Evolutionary conservation across 2,888 invertebrate species (phyloP), one percentile per base, ranked within the genome.

Genomic region (Nomada fabriciana): DNA sequence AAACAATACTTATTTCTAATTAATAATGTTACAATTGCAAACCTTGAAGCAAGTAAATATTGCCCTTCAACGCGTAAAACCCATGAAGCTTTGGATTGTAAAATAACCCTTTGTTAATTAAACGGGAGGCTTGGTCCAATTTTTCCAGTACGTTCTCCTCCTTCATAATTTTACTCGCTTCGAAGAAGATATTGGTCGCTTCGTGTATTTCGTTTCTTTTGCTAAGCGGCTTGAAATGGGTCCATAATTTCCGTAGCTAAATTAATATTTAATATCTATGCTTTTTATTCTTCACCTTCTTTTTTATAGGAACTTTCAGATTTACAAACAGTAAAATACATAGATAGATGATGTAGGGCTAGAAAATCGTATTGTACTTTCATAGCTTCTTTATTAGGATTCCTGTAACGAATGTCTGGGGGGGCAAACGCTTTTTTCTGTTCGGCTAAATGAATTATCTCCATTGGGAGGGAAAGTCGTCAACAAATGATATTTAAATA

Each of bases 31-130:
- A 55, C 4, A 36, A 20, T 43, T 47, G 4, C 70, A 50, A 50
- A 80, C 89, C 85, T 84, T 84, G 59, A 20, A 60, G 61, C 2
- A 72, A 67, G n/a, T 77, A 82, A 50, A 88, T 60, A 25, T 86
- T 84, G 7, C 86, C 90, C 70, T 74, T 84, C 20, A 88, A 47
- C 15, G 84, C 86, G 50, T 89, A 84, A 50, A 90, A 65, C 11
- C 25, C 10, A 20, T 89, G 87, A 25, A 55, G 83, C 1, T 69
- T 79, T 11, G 88, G 84, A 81, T 89, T 36, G 36, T 84, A 63
- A 7, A 60, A n/a, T 2, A 90, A 63, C n/a, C 83, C 89, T 53
- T 84, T 88, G 25, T 0, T 84, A n/a, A 89, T 84, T 20, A 82
- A 43, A 1, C 42, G 50, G 47, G 15, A 20, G 20, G 76, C 68